Percentiles rank a stretch among this genome's conserved stretches.
Evolutionary conservation across 2,113 vertebrate species (phyloP).

Genomic region (Theropithecus gelada): DNA sequence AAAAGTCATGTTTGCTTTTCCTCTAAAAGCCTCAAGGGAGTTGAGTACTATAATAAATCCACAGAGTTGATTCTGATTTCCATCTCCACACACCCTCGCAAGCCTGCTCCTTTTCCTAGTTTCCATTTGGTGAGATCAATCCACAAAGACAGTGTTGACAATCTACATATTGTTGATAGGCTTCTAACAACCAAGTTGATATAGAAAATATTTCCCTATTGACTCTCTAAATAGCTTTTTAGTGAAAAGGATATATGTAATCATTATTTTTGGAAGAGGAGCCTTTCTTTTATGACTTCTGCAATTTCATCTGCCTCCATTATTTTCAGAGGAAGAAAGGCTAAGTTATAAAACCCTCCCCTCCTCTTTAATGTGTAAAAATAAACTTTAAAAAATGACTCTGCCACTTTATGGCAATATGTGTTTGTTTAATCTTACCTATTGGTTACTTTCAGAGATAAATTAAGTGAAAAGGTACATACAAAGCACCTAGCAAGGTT

Average conservation of each 20-base stretch:
- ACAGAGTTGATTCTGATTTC: not conserved
- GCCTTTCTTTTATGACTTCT: not conserved
- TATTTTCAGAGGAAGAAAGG: not conserved
- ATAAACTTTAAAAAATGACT: not conserved
- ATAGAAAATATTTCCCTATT: not conserved
- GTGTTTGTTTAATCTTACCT: not conserved
- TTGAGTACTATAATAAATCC: not conserved
- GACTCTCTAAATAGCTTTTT: not conserved
- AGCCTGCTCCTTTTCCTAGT: not conserved
- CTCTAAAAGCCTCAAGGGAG: not conserved
- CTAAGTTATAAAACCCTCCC: not conserved
- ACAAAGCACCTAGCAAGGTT: not conserved
- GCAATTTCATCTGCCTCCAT: not conserved
- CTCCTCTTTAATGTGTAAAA: not conserved
- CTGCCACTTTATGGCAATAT: not conserved
- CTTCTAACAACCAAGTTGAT: not conserved
- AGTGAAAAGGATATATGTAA: not conserved
- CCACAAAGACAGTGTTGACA: not conserved
- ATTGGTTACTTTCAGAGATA: not conserved
- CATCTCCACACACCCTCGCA: not conserved
- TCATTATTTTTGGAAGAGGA: not conserved
- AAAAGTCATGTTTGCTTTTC: not conserved
- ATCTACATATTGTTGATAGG: not conserved
- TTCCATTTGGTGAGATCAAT: not conserved
- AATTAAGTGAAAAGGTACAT: not conserved